These are phyloP conservation scores for Cynaeus angustus DNA, from an alignment of 2,888 invertebrate genomes.

Conservation along the genomic window DNA sequence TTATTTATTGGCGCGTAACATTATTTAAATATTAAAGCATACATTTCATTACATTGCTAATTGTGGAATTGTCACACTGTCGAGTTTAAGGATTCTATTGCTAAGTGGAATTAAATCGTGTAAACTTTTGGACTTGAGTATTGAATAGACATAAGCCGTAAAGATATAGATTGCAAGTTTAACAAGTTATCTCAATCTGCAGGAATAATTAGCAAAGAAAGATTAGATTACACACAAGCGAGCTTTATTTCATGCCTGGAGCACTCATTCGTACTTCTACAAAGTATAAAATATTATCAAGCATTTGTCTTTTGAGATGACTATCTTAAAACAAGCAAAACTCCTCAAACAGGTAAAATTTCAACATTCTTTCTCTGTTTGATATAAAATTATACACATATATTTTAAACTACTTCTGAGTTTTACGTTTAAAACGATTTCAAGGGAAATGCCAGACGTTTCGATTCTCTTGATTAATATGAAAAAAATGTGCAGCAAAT, in stretches of 20 bases:
- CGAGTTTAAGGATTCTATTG: no score
- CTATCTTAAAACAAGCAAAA: slow-evolving; percentile 41
- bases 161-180: slow-evolving; percentile 33
- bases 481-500: slow-evolving; percentile 46
- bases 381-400: no score
- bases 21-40: slow-evolving; percentile 1
- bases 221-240: slow-evolving; percentile 62
- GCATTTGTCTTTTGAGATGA: slow-evolving; percentile 60
- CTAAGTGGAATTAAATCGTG: neutral
- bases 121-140: neutral
- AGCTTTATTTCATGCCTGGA: slow-evolving; percentile 58
- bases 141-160: slow-evolving; percentile 28
- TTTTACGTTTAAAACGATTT: no score
- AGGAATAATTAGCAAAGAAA: slow-evolving; percentile 61
- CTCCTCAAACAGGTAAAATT: slow-evolving; percentile 50
- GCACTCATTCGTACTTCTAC: slow-evolving; percentile 58
- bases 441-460: no score
- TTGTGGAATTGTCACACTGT: no score
- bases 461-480: no score
- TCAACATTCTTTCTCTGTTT: neutral
- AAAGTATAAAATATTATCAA: slow-evolving; percentile 64
- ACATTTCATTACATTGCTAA: no score
- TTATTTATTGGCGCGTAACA: slow-evolving; percentile 1
- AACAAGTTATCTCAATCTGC: slow-evolving; percentile 53
- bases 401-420: no score